These are phyloP conservation scores for Carlito syrichta DNA, from an alignment of 2,113 vertebrate species.

Conservation along the genomic window DNA sequence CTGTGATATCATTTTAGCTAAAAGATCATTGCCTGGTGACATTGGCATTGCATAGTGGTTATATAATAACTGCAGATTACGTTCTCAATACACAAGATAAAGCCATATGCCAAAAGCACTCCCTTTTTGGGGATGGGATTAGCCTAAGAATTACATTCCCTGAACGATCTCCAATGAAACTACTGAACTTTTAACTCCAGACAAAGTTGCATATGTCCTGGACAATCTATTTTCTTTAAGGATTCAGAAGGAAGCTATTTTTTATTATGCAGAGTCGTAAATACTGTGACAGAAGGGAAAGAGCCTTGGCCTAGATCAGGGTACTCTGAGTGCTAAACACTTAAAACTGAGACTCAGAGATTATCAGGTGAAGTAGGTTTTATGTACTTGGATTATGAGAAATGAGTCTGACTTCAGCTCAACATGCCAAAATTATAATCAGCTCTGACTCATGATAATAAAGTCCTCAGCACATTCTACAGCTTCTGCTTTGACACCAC, in stretches of 20 bases:
- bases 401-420: slow-evolving; percentile 7
- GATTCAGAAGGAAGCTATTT: background rate
- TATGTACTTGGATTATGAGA: background rate
- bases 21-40: background rate
- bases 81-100: slow-evolving; percentile 3
- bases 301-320: background rate
- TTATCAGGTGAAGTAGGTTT: background rate
- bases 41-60: background rate
- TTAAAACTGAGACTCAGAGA: background rate
- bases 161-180: slow-evolving; percentile 14
- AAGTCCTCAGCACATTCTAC: background rate
- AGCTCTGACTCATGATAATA: background rate
- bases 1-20: background rate
- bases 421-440: background rate
- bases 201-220: background rate
- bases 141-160: background rate
- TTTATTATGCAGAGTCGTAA: background rate
- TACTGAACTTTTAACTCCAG: background rate
- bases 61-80: background rate
- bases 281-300: background rate
- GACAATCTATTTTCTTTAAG: background rate
- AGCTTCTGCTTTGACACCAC: background rate
- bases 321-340: background rate
- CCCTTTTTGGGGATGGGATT: background rate
- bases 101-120: background rate